Evolutionary conservation across 1,140 invertebrate genomes (phyloP), one percentile per base, ranked within the genome.

Genomic region (Calosoma granatense): DNA sequence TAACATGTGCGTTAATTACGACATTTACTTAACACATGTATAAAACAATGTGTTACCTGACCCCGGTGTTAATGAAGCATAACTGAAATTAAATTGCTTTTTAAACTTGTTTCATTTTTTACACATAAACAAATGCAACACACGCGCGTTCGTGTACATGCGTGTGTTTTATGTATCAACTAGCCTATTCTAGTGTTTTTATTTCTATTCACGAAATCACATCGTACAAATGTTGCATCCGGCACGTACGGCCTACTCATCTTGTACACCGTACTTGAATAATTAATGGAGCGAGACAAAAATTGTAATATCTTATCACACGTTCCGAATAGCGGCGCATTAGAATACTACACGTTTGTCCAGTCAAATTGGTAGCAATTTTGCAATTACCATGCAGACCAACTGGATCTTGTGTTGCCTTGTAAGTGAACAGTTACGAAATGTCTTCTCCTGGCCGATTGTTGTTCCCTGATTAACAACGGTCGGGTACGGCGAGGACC

Each of bases 301-400:
- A 6, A 36, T 36, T 36, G 26, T 36, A 36, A 36, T 9, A 36
- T 6, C 26, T 36, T 36, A 36, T 36, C 26, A 36, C 26, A n/a
- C n/a, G n/a, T n/a, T n/a, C n/a, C n/a, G n/a, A n/a, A n/a, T n/a
- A n/a, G n/a, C n/a, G 17, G 6, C 41, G 17, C 41, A 47, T 47
- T 47, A 17, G 6, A 47, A 47, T 47, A 47, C 6, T 47, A 47
- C 41, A 47, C 17, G 41, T 6, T 9, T 47, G 17, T 11, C 3
- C 17, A 12, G 41, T 47, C 41, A 17, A 47, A 47, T 47, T 47
- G 41, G 17, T n/a, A 47, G 41, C 41, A 47, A 47, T 47, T 47
- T 47, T 47, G 41, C 17, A 47, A 47, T 47, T 47, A 47, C 6
- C 4, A 17, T 47, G 41, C 15, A 47, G 41, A 47, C 41, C 41